A percentile compares a stretch with the other conserved stretches of the same genome.
phyloP scores from a whole-genome alignment of 2,888 invertebrate species.

The Yponomeuta sedellus region DNA sequence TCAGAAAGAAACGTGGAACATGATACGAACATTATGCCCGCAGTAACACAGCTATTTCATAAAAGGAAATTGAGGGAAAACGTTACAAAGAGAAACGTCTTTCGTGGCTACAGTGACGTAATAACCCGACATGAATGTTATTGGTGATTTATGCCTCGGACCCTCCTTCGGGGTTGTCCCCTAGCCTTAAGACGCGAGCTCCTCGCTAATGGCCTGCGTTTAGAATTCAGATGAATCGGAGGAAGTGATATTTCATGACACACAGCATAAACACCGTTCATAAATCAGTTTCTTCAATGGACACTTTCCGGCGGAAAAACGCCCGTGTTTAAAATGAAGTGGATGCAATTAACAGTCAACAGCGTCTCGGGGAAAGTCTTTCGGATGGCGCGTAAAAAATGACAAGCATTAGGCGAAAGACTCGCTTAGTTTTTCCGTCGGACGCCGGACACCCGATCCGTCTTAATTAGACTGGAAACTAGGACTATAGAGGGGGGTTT shows the following conservation, averaged over 20 bases:
- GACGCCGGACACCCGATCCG: slow-evolving; percentile 14
- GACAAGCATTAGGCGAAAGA: not conserved
- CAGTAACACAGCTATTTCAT: slow-evolving; percentile 7
- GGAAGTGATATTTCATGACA: not conserved
- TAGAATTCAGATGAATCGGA: not conserved
- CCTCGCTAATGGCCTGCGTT: slow-evolving; percentile 5
- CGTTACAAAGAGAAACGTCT: slow-evolving; percentile 12
- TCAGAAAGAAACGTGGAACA: slow-evolving; percentile 7
- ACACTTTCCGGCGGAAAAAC: not conserved
- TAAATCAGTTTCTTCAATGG: not conserved
- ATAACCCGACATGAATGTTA: slow-evolving; percentile 49
- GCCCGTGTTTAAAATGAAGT: not conserved
- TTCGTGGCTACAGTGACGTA: slow-evolving; percentile 31
- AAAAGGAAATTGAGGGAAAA: slow-evolving; percentile 11
- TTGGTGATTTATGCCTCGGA: slow-evolving; percentile 39
- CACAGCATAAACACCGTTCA: not conserved
- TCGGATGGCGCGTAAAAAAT: not conserved
- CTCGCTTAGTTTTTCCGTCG: slow-evolving; percentile 11
- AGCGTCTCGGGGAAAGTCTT: not conserved
- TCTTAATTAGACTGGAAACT: slow-evolving; percentile 13
- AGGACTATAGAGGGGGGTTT: slow-evolving; percentile 11
- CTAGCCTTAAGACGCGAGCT: slow-evolving; percentile 13
- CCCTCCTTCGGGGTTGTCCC: slow-evolving; percentile 14
- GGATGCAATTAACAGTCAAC: not conserved
- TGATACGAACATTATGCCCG: not conserved